phyloP scores from a whole-genome alignment of 2,888 invertebrate genomes.

The Dolichopus griseipennis region DNA sequence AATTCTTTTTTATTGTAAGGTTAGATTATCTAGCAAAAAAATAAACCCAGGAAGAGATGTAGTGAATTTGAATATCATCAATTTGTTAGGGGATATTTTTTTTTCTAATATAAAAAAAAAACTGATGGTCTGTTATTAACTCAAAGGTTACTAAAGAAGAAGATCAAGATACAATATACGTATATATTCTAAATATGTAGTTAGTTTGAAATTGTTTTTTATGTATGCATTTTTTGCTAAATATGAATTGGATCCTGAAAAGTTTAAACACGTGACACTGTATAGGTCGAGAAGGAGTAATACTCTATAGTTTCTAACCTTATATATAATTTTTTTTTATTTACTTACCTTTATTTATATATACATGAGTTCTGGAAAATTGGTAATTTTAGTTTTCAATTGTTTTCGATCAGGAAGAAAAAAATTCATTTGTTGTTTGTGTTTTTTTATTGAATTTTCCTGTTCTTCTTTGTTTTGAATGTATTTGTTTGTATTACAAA shows the following conservation, averaged over 20 bases:
- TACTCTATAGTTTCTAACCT: too few relatives aligned
- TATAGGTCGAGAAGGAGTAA: too few relatives aligned
- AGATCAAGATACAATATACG: too few relatives aligned
- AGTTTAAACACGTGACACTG: too few relatives aligned
- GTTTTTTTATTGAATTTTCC: background rate
- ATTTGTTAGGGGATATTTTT: background rate
- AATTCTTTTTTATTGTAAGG: background rate
- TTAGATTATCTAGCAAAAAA: background rate
- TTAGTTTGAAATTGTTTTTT: too few relatives aligned
- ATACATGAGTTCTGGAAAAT: background rate
- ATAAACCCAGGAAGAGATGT: background rate
- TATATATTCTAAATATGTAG: too few relatives aligned
- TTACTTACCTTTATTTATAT: background rate
- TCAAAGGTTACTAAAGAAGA: too few relatives aligned
- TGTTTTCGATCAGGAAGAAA: background rate
- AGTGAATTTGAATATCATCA: background rate
- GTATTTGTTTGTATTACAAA: too few relatives aligned
- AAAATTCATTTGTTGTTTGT: background rate
- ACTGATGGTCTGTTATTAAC: too few relatives aligned
- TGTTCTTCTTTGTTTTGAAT: background rate
- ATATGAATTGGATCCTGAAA: too few relatives aligned
- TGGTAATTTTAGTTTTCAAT: background rate
- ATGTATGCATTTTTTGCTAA: too few relatives aligned
- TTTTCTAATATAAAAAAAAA: too few relatives aligned
- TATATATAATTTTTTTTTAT: background rate